A percentile compares a stretch with the other conserved stretches of the same genome.
These are phyloP conservation scores for Lymantria monacha DNA, from an alignment of 2,888 invertebrate species.

Conservation along the genomic window DNA sequence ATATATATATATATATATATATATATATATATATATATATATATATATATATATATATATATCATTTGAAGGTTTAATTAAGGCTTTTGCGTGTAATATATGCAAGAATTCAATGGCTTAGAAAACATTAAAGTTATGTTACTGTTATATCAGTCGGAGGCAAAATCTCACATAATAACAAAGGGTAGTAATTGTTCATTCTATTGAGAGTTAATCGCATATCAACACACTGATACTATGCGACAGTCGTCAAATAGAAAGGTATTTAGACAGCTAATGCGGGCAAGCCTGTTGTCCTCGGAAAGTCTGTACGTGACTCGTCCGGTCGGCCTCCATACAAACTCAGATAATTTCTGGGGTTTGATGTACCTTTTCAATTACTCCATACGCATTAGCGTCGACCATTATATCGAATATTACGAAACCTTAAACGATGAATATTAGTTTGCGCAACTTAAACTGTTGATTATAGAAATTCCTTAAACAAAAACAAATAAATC, in stretches of 20 bases:
- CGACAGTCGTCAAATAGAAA: constrained; percentile 26
- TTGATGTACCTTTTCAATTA: constrained; percentile 22
- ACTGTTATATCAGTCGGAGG: constrained; percentile 5
- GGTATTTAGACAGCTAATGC: constrained; percentile 34
- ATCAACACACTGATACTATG: constrained; percentile 11
- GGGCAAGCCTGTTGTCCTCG: constrained; percentile 37
- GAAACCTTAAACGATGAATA: constrained; percentile 12
- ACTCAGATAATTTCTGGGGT: constrained; percentile 26
- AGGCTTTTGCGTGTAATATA: background rate
- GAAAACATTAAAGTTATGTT: constrained; percentile 10
- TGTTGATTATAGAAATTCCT: constrained; percentile 28
- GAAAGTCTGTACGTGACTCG: constrained; percentile 27
- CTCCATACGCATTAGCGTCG: constrained; percentile 18
- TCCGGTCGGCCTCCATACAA: constrained; percentile 31
- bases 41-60: too few species aligned
- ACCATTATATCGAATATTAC: constrained; percentile 16
- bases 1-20: too few species aligned
- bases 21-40: too few species aligned
- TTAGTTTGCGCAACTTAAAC: background rate
- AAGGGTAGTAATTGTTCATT: constrained; percentile 19
- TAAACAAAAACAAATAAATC: constrained; percentile 27
- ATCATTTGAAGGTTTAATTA: background rate
- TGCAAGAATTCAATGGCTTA: constrained; percentile 7
- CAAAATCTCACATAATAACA: constrained; percentile 8
- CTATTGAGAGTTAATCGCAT: constrained; percentile 11